A percentile compares a stretch with the other conserved stretches of the same genome.
These are phyloP conservation scores for Erythrocebus patas DNA, from an alignment of 2,113 vertebrate species.

Conservation along the genomic window DNA sequence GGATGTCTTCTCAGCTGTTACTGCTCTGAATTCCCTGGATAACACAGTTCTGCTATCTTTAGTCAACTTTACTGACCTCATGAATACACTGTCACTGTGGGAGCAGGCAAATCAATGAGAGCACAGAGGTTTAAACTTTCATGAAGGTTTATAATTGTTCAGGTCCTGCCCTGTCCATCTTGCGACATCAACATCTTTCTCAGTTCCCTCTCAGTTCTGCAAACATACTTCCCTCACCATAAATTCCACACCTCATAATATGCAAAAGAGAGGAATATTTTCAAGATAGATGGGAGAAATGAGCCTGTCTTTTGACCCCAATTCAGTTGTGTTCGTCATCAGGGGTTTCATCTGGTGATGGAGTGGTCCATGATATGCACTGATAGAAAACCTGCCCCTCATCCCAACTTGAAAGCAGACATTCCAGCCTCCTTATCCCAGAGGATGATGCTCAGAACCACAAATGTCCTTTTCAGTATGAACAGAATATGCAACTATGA, in stretches of 20 bases:
- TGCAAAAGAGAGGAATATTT: neutral
- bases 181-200: neutral
- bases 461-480: neutral
- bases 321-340: neutral
- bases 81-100: neutral
- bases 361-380: neutral
- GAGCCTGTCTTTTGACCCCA: neutral
- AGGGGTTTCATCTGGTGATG: neutral
- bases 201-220: neutral
- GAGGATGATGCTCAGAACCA: neutral
- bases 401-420: neutral
- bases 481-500: neutral
- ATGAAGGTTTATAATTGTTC: neutral
- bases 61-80: neutral
- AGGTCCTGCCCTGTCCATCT: neutral
- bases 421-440: neutral
- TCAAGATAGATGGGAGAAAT: neutral
- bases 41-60: neutral
- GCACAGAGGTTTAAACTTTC: neutral
- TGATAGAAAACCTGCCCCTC: neutral
- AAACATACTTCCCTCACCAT: neutral
- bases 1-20: neutral
- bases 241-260: neutral
- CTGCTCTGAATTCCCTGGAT: neutral
- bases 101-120: neutral